Conservation (phyloP, 2,888 invertebrate species). For the Drosophila limbata region DNA sequence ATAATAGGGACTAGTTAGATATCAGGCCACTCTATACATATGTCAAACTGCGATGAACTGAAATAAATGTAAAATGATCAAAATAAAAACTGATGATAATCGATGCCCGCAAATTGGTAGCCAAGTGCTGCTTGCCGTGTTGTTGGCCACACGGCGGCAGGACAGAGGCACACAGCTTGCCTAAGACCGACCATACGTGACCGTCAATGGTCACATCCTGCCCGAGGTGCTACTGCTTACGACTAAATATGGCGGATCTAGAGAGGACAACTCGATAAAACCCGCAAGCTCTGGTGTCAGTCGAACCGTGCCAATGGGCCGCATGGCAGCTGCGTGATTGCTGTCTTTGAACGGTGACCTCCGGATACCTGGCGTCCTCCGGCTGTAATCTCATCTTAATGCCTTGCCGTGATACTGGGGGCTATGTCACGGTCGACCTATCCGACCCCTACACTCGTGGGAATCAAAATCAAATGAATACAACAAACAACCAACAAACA, state of each 20-base stretch:
- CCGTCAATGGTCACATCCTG: slow-evolving; percentile 39
- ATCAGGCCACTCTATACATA: slow-evolving; percentile 39
- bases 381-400: slow-evolving; percentile 22
- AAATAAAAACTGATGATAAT: slow-evolving; percentile 1
- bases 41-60: slow-evolving; percentile 53
- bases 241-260: slow-evolving; percentile 57
- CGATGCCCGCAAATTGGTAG: slow-evolving; percentile 9
- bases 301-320: slow-evolving; percentile 51
- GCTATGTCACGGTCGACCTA: slow-evolving; percentile 46
- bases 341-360: slow-evolving; percentile 56
- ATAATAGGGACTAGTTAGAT: slow-evolving; percentile 34
- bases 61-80: slow-evolving; percentile 44
- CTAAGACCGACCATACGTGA: slow-evolving; percentile 53
- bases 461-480: slow-evolving; percentile 35
- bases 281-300: slow-evolving; percentile 47
- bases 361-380: slow-evolving; percentile 55
- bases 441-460: slow-evolving; percentile 47
- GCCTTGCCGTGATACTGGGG: slow-evolving; percentile 53
- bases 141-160: slow-evolving; percentile 17
- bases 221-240: slow-evolving; percentile 53
- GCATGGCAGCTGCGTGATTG: slow-evolving; percentile 55
- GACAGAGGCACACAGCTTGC: slow-evolving; percentile 33
- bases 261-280: slow-evolving; percentile 61
- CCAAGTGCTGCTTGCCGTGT: slow-evolving; percentile 25
- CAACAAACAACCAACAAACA: slow-evolving; percentile 9